Percentiles rank a stretch among this genome's conserved stretches.
Evolutionary conservation across 2,113 vertebrate species (phyloP).

Genomic region (Physeter macrocephalus): DNA sequence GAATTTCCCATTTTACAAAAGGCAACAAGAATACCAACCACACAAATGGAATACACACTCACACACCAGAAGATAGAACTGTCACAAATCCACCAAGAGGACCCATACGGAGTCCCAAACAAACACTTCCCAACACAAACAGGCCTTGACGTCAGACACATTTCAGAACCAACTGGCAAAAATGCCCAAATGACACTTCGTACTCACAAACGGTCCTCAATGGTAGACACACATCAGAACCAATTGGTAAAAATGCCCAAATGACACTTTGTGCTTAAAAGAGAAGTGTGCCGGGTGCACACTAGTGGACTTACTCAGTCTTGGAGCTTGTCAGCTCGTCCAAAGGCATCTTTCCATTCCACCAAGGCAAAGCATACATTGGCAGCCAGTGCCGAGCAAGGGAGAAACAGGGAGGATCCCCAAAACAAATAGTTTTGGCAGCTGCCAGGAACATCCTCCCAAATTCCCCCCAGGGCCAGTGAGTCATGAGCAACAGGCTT

Average conservation of each 20-base stretch:
- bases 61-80: too few species aligned
- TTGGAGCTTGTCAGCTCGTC: background rate
- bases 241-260: background rate
- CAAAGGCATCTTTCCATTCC: background rate
- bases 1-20: too few species aligned
- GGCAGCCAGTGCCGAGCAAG: background rate
- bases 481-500: background rate
- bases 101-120: too few species aligned
- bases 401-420: background rate
- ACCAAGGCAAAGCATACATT: background rate
- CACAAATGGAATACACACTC: too few species aligned
- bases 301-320: background rate
- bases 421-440: background rate
- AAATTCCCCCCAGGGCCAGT: background rate
- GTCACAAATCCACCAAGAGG: too few species aligned
- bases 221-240: background rate
- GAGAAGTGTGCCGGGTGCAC: background rate
- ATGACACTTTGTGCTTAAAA: background rate
- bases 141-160: background rate
- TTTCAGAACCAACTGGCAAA: background rate
- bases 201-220: background rate
- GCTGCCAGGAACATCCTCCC: background rate
- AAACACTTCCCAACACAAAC: background rate
- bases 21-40: too few species aligned
- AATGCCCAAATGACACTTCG: too few species aligned